These are phyloP conservation scores for Dromiciops gliroides DNA, from an alignment of 2,113 vertebrate genomes.

Conservation along the genomic window DNA sequence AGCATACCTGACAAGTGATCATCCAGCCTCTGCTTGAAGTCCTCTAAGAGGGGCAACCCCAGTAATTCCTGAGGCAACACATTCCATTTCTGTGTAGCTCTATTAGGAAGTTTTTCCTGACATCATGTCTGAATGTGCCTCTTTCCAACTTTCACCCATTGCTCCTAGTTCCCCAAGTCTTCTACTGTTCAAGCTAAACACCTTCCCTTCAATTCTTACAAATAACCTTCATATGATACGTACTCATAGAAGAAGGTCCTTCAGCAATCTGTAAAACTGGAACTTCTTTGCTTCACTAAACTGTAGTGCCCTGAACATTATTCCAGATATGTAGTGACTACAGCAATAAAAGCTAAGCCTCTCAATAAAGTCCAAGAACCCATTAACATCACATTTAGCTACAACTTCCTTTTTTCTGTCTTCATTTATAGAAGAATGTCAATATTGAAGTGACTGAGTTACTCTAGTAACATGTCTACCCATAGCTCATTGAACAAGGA, in stretches of 20 bases:
- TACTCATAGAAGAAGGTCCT: neutral
- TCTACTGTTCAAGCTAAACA: neutral
- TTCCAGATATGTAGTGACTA: neutral
- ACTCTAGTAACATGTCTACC: neutral
- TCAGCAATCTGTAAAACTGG: neutral
- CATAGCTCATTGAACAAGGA: neutral
- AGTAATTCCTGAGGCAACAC: neutral
- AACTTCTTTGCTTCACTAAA: neutral
- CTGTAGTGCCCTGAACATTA: neutral
- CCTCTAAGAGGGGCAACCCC: neutral
- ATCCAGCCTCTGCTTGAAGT: neutral
- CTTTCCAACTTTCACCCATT: neutral
- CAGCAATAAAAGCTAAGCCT: neutral
- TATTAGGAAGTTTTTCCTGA: neutral
- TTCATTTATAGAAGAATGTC: neutral
- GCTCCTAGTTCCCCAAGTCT: neutral
- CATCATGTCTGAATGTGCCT: neutral
- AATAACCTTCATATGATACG: neutral
- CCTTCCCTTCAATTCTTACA: neutral
- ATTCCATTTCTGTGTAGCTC: neutral
- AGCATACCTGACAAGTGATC: neutral
- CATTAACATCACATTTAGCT: neutral
- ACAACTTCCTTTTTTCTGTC: neutral
- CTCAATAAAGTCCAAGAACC: neutral
- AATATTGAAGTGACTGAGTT: neutral